Base-by-base conservation (phyloP, 2,113 vertebrate genomes). In the Semnornis frantzii region DNA sequence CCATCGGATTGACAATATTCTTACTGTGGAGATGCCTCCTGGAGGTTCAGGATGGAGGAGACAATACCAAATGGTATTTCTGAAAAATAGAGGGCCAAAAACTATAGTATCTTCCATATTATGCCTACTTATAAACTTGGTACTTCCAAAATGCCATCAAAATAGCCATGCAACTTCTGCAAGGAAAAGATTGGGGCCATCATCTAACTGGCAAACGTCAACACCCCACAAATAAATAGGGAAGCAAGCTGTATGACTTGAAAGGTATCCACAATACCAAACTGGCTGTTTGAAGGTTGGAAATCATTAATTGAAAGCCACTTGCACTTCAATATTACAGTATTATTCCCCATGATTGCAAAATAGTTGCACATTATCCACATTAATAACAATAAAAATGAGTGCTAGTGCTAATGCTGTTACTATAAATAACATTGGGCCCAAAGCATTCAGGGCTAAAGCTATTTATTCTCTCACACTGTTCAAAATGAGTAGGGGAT, bases 361-460 rank as follows among this genome's bases (percentile, higher is more conserved):
- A 69, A 58, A 62, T 8, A 87, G 50, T 62, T 78, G n/a, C 23
- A 72, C 39, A 28, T 75, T 90, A 86, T 82, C 57, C 34, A 79
- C 33, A 68, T 54, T 85, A 88, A 85, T 68, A 85, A 71, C 81
- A 82, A 83, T 59, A 80, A 92, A 90, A 95, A 62, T 39, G 75
- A 82, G 59, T 73, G 30, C 12, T 50, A 50, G 69, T 85, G 58
- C 48, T 91, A 66, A 82, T n/a, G 13, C 30, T 90, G n/a, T 62
- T 87, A 39, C 55, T 91, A 72, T 82, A 78, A 90, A 92, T 87
- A 85, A 28, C 27, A 12, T 3, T 18, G 34, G 27, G 6, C 15
- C 15, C 27, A 79, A 85, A 89, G 25, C 33, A 71, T 58, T 69
- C 39, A 65, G 59, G 28, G 23, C 20, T 72, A 55, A 84, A 93